Conservation (phyloP, 2,888 invertebrate genomes). For the Dastarcus helophoroides region DNA sequence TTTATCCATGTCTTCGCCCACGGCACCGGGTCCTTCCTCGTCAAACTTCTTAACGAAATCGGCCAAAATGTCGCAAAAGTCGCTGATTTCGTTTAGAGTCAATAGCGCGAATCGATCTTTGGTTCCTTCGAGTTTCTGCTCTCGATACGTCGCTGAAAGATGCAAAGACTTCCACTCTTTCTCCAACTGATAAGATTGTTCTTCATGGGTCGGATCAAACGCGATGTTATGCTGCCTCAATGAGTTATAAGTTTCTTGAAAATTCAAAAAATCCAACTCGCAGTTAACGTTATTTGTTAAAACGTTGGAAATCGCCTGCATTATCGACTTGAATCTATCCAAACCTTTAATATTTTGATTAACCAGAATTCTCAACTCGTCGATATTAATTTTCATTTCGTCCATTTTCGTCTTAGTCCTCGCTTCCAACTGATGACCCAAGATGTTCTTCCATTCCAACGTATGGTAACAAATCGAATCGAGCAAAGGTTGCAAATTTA, state of each 20-base stretch:
- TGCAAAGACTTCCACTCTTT: slow-evolving; percentile 59
- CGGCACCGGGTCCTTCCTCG: slow-evolving; percentile 65
- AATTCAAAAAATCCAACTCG: slow-evolving; percentile 62
- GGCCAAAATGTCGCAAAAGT: slow-evolving; percentile 49
- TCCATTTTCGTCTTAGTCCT: slow-evolving; percentile 58
- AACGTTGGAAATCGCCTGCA: slow-evolving; percentile 69
- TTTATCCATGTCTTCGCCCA: slow-evolving; percentile 63
- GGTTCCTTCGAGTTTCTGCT: slow-evolving; percentile 61
- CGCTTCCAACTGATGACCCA: slow-evolving; percentile 57
- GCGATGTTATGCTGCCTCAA: slow-evolving; percentile 59
- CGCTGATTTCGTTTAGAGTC: slow-evolving; percentile 62
- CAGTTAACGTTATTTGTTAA: slow-evolving; percentile 64
- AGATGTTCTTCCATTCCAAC: slow-evolving; percentile 63
- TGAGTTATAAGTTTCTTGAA: slow-evolving; percentile 68
- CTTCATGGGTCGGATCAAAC: slow-evolving; percentile 43
- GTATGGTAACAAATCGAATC: slow-evolving; percentile 61
- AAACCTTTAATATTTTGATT: slow-evolving; percentile 67
- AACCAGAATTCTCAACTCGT: slow-evolving; percentile 48
- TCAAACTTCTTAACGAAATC: slow-evolving; percentile 66
- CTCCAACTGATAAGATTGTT: slow-evolving; percentile 48
- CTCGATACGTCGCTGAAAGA: slow-evolving; percentile 56
- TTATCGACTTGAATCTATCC: slow-evolving; percentile 71
- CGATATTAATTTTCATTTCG: slow-evolving; percentile 55
- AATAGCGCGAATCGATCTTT: slow-evolving; percentile 77
- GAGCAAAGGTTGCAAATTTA: slow-evolving; percentile 63